Conservation (phyloP, 2,888 invertebrate genomes). For the Phrixothrix hirtus region DNA sequence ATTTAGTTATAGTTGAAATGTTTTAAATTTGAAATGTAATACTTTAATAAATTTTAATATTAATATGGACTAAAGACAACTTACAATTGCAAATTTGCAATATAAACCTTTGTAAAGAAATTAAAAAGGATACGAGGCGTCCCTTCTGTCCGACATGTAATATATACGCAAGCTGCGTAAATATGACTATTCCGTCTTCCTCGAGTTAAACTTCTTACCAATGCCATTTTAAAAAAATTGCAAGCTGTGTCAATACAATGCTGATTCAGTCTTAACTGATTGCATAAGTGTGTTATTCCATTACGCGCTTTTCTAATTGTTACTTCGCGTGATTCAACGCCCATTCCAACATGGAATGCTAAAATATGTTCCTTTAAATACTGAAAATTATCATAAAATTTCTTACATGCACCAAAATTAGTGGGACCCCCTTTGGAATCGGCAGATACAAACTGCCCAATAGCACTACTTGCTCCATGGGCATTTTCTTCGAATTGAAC, state of each 20-base stretch:
- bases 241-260: conserved; percentile 93
- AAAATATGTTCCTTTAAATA: conserved; percentile 8
- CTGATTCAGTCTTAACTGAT: conserved; percentile 84
- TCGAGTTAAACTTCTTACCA: conserved; percentile 81
- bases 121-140: conserved; percentile 74
- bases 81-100: conserved; percentile 38
- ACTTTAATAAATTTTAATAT: no score
- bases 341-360: conserved; percentile 79
- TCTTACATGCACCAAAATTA: conserved; percentile 73
- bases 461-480: conserved; percentile 82
- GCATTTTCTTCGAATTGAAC: conserved; percentile 94
- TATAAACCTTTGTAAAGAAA: not conserved
- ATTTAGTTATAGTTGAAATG: no score
- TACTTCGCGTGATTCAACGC: conserved; percentile 89
- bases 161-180: conserved; percentile 95
- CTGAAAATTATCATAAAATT: conserved; percentile 22
- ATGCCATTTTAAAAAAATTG: conserved; percentile 91
- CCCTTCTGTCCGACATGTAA: conserved; percentile 93
- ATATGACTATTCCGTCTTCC: conserved; percentile 90
- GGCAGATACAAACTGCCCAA: conserved; percentile 91
- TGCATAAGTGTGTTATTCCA: conserved; percentile 83
- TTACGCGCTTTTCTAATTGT: conserved; percentile 87
- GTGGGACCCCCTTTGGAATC: conserved; percentile 85
- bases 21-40: no score
- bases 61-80: no score